Evolutionary conservation across 2,888 invertebrate genomes (phyloP).

Genomic region (Acleris emargana): DNA sequence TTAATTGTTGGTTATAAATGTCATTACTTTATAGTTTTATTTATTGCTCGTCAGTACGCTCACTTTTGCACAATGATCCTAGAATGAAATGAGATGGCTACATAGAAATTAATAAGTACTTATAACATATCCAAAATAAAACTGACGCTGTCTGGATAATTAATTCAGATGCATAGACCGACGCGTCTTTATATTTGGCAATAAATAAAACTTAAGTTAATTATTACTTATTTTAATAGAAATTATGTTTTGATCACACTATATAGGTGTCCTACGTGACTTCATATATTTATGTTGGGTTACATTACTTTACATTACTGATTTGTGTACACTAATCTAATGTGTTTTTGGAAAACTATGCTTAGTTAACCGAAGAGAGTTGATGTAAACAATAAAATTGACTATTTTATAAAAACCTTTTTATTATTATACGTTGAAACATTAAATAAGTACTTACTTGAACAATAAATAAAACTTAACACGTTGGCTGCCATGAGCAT

Average conservation of each 20-base stretch:
- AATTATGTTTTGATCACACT: constrained; percentile 17
- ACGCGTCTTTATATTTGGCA: constrained; percentile 16
- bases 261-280: constrained; percentile 10
- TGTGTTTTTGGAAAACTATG: constrained; percentile 54
- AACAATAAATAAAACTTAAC: constrained; percentile 45
- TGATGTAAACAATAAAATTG: constrained; percentile 74
- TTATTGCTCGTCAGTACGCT: constrained; percentile 34
- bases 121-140: constrained; percentile 36
- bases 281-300: constrained; percentile 22
- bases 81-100: constrained; percentile 13
- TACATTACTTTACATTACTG: constrained; percentile 10
- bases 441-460: too few species aligned
- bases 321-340: constrained; percentile 32
- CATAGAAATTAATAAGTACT: constrained; percentile 35
- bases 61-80: constrained; percentile 9
- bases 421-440: constrained; percentile 44
- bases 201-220: constrained; percentile 22
- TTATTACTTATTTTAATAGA: constrained; percentile 5
- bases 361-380: constrained; percentile 58
- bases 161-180: constrained; percentile 17
- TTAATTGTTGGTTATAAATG: constrained; percentile 9
- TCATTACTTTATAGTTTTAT: constrained; percentile 28
- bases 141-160: constrained; percentile 14
- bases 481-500: too few species aligned
- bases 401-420: constrained; percentile 64